Evolutionary conservation across 1,140 invertebrate genomes (phyloP).

Genomic region (Philaenus spumarius): DNA sequence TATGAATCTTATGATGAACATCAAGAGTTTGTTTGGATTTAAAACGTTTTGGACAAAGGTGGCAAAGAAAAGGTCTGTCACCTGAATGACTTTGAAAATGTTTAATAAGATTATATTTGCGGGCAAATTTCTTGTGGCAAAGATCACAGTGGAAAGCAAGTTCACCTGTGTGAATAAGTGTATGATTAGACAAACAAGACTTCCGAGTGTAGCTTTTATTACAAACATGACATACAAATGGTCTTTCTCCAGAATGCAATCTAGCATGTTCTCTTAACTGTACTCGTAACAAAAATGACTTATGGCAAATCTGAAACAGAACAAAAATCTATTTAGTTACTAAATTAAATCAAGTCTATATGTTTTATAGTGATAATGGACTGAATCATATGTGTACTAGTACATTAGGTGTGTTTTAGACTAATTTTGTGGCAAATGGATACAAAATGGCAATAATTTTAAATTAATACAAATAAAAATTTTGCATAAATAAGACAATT

Average conservation of each 20-base stretch:
- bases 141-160: slow-evolving; percentile 6
- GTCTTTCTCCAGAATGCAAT: slow-evolving; percentile 64
- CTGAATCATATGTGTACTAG: no score
- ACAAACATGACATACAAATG: slow-evolving; percentile 64
- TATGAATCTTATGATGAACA: background rate
- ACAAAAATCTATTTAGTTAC: no score
- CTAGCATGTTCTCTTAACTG: slow-evolving; percentile 8
- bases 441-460: no score
- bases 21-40: slow-evolving; percentile 9
- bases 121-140: background rate
- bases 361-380: no score
- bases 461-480: no score
- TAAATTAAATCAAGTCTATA: no score
- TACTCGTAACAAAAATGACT: background rate
- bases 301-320: slow-evolving; percentile 6
- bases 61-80: slow-evolving; percentile 1
- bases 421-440: no score
- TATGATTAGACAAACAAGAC: background rate
- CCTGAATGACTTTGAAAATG: slow-evolving; percentile 3
- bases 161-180: background rate
- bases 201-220: slow-evolving; percentile 52
- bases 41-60: background rate
- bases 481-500: no score
- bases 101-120: slow-evolving; percentile 7
- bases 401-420: no score